phyloP scores from a whole-genome alignment of 2,113 vertebrate species.

The Lophura nycthemera region DNA sequence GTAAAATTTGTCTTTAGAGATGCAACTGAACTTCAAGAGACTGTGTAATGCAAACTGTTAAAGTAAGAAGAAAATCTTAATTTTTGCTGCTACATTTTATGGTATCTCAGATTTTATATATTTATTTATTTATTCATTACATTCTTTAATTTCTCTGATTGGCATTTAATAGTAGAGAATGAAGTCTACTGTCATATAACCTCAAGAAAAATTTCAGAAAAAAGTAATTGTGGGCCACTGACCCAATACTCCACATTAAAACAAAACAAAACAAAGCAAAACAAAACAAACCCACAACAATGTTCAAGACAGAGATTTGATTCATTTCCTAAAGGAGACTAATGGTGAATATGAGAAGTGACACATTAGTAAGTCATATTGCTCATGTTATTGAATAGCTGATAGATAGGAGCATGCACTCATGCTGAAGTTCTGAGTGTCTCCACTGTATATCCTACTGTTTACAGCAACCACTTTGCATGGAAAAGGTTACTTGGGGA shows the following conservation, averaged over 20 bases:
- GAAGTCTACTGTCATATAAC: background rate
- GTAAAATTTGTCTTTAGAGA: background rate
- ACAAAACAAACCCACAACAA: background rate
- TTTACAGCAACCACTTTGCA: background rate
- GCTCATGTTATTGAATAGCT: background rate
- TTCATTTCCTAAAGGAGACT: background rate
- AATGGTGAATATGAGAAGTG: background rate
- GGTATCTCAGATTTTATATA: background rate
- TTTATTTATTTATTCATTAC: background rate
- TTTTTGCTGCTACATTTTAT: background rate
- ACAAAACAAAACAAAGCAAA: background rate
- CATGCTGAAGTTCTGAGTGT: background rate
- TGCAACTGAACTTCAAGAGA: background rate
- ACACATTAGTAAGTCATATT: background rate
- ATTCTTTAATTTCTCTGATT: background rate
- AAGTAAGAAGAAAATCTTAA: background rate
- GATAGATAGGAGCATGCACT: background rate
- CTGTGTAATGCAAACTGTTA: background rate
- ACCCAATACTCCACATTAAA: background rate
- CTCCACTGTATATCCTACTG: background rate
- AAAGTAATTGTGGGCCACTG: background rate
- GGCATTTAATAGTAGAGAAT: background rate
- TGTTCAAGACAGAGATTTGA: background rate
- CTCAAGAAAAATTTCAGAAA: background rate
- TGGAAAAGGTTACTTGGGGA: constrained; percentile 14